Evolutionary conservation across 2,113 vertebrate species (phyloP).

Genomic region (Dromiciops gliroides): DNA sequence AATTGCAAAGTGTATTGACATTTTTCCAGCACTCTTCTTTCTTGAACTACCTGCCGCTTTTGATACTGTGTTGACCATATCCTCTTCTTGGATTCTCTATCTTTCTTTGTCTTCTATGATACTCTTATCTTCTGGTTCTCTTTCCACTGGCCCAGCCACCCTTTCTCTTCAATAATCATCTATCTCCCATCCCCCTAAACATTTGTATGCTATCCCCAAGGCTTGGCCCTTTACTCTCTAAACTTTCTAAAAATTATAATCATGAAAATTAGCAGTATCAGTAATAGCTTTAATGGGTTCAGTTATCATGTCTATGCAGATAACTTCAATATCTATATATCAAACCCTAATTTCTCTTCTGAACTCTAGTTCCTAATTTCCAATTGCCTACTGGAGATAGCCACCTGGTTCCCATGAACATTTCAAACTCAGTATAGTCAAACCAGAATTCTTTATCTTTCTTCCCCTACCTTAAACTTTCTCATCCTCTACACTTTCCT

Average conservation of each 20-base stretch:
- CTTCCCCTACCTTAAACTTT: neutral
- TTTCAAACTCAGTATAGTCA: neutral
- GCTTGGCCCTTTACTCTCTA: neutral
- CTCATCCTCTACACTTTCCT: neutral
- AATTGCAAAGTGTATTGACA: neutral
- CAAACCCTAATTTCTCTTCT: neutral
- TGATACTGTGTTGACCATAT: neutral
- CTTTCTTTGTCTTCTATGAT: neutral
- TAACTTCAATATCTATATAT: neutral
- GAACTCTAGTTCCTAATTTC: neutral
- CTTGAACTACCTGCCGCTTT: neutral
- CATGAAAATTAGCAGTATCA: neutral
- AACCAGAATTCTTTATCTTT: neutral
- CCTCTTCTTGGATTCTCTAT: neutral
- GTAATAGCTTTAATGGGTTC: neutral
- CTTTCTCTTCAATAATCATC: neutral
- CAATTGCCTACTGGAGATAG: neutral
- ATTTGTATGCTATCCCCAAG: neutral
- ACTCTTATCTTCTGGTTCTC: neutral
- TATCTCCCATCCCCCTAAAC: neutral
- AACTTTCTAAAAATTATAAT: neutral
- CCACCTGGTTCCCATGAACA: neutral
- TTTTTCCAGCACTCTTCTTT: neutral
- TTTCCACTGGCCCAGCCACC: neutral
- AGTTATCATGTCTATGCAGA: neutral